phyloP scores from a whole-genome alignment of 92 coral and sea anemone genomes.

The Actinostola sp. region DNA sequence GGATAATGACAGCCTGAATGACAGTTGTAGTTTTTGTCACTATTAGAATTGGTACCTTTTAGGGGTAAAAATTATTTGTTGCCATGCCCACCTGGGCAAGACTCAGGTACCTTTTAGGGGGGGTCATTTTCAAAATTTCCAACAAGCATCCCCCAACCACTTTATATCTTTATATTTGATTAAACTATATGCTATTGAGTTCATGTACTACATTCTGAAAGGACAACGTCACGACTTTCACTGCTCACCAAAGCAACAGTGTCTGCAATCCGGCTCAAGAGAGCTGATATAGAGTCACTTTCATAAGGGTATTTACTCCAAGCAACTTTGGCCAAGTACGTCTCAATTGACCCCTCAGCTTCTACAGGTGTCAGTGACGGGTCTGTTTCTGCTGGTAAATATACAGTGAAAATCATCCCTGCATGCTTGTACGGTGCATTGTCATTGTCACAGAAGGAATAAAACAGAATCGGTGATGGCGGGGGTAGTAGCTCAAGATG shows the following conservation, averaged over 20 bases:
- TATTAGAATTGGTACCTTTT: no score
- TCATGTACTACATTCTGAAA: neutral
- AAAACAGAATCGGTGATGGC: conserved; percentile 76
- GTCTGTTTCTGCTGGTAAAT: conserved; percentile 64
- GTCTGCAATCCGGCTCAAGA: conserved; percentile 84
- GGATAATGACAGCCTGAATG: no score
- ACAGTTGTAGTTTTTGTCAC: no score
- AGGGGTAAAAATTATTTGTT: no score
- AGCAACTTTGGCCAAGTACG: conserved; percentile 55
- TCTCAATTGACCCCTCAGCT: conserved; percentile 73
- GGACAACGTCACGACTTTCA: conserved; percentile 38
- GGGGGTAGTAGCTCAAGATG: conserved; percentile 79
- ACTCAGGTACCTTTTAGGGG: no score
- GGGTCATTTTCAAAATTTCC: no score
- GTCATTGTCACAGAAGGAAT: conserved; percentile 86
- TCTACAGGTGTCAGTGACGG: conserved; percentile 52
- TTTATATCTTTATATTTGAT: no score
- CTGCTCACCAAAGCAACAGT: conserved; percentile 78
- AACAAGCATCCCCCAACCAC: no score
- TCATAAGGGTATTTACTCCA: conserved; percentile 71
- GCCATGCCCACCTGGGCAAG: no score
- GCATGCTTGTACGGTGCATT: conserved; percentile 78
- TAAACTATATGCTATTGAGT: neutral
- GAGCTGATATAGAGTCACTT: conserved; percentile 71
- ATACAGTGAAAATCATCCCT: conserved; percentile 83